Conservation (phyloP, 2,797 vertebrate genomes). For the Centropyge bicolor region DNA sequence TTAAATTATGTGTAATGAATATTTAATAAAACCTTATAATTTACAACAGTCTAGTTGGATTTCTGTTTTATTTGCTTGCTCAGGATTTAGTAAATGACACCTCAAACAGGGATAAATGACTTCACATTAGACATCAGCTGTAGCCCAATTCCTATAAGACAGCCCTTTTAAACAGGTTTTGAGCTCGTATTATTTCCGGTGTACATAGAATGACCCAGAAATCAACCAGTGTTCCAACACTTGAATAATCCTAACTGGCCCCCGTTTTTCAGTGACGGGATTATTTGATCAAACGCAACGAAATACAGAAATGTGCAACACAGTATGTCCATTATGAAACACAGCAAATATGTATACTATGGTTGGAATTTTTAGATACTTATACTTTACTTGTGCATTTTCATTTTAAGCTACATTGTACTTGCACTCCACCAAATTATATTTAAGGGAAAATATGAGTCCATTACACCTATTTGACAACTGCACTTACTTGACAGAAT, state of each 20-base stretch:
- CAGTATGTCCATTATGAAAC: neutral
- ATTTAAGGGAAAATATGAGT: too few relatives aligned
- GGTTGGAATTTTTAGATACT: neutral
- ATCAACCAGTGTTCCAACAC: neutral
- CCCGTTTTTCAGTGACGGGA: neutral
- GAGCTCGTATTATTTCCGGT: neutral
- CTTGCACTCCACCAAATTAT: too few relatives aligned
- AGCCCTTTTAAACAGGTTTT: neutral
- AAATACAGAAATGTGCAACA: neutral
- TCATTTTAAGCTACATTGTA: too few relatives aligned
- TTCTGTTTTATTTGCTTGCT: constrained; percentile 10
- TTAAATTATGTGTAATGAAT: constrained; percentile 21
- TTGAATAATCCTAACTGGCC: neutral
- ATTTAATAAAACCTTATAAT: constrained; percentile 41
- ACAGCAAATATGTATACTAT: neutral
- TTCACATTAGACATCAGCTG: neutral
- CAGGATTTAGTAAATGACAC: constrained; percentile 2
- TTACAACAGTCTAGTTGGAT: neutral
- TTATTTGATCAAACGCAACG: neutral
- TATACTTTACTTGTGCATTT: too few relatives aligned
- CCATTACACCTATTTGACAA: too few relatives aligned
- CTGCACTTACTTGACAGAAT: too few relatives aligned
- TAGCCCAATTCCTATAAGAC: too few relatives aligned
- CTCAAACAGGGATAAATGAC: neutral
- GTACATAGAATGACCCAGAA: neutral